Evolutionary conservation across 2,113 vertebrate species (phyloP).

Genomic region (Callionymus lyra): DNA sequence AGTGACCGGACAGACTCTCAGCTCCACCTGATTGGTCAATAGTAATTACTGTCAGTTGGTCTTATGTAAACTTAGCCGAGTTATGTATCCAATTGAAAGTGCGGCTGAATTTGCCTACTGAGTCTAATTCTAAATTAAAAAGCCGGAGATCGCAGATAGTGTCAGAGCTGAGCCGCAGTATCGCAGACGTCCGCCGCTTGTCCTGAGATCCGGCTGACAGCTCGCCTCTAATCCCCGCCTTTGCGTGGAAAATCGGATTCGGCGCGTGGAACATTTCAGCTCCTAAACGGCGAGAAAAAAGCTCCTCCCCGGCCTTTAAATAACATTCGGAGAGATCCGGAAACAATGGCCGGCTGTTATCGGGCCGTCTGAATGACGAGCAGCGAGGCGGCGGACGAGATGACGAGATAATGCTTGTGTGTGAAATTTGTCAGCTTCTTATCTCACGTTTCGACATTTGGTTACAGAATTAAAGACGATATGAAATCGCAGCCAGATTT

Average conservation of each 20-base stretch:
- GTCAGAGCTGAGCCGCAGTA: constrained; percentile 42
- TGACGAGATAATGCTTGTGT: constrained; percentile 60
- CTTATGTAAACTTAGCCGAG: constrained; percentile 23
- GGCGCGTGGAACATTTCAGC: constrained; percentile 64
- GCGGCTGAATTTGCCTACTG: constrained; percentile 48
- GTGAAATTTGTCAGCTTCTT: constrained; percentile 65
- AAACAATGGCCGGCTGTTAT: constrained; percentile 65
- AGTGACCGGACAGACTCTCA: not conserved
- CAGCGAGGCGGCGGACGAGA: constrained; percentile 38
- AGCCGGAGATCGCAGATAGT: constrained; percentile 59
- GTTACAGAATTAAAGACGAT: constrained; percentile 46
- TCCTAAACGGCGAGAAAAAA: constrained; percentile 52
- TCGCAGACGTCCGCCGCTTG: constrained; percentile 46
- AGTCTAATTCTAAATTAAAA: constrained; percentile 63
- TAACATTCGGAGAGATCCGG: constrained; percentile 58
- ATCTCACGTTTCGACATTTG: constrained; percentile 59
- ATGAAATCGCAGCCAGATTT: constrained; percentile 43
- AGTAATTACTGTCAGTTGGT: constrained; percentile 32
- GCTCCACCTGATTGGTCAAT: constrained; percentile 17
- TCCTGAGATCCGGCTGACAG: constrained; percentile 64
- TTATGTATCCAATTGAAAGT: constrained; percentile 50
- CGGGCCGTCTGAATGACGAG: constrained; percentile 43
- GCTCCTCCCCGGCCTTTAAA: constrained; percentile 21
- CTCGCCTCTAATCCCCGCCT: constrained; percentile 67
- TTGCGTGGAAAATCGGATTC: constrained; percentile 66